Evolutionary conservation across 2,888 invertebrate species (phyloP).

Genomic region (Diabrotica balteata): DNA sequence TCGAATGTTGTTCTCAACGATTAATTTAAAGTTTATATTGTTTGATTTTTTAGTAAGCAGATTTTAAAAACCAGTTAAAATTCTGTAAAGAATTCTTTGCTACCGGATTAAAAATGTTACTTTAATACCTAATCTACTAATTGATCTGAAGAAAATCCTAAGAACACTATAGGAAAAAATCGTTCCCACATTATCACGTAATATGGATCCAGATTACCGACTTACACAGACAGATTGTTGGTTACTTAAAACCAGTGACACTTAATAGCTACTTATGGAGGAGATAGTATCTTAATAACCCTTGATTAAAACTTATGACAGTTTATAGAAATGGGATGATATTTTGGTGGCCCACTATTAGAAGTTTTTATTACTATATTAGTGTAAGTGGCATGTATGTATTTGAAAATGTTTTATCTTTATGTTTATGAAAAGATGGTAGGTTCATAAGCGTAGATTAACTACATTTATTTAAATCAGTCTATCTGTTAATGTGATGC

Average conservation of each 20-base stretch:
- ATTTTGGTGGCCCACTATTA: constrained; percentile 1
- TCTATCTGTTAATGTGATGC: too few relatives aligned
- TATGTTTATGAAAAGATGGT: too few relatives aligned
- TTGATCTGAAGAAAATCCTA: not conserved
- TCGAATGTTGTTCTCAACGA: too few relatives aligned
- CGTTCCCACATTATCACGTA: constrained; percentile 10
- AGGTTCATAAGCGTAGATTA: too few relatives aligned
- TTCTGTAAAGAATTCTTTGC: too few relatives aligned
- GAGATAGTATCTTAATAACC: constrained; percentile 5
- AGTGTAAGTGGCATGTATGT: too few relatives aligned
- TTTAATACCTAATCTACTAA: not conserved
- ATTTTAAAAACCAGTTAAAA: not conserved
- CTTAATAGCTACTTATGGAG: constrained; percentile 7
- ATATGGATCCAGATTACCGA: constrained; percentile 12
- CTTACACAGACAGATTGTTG: not conserved
- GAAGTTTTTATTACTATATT: not conserved
- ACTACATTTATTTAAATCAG: too few relatives aligned
- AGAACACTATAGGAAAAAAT: not conserved
- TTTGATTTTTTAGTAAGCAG: not conserved
- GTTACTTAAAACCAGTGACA: constrained; percentile 2
- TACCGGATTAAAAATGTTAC: not conserved
- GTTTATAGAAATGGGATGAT: constrained; percentile 2
- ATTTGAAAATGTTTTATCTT: too few relatives aligned
- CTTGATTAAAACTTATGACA: not conserved
- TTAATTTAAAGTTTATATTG: not conserved